Conservation (phyloP, 2,888 invertebrate genomes). For the Scaptodrosophila latifasciaeformis region DNA sequence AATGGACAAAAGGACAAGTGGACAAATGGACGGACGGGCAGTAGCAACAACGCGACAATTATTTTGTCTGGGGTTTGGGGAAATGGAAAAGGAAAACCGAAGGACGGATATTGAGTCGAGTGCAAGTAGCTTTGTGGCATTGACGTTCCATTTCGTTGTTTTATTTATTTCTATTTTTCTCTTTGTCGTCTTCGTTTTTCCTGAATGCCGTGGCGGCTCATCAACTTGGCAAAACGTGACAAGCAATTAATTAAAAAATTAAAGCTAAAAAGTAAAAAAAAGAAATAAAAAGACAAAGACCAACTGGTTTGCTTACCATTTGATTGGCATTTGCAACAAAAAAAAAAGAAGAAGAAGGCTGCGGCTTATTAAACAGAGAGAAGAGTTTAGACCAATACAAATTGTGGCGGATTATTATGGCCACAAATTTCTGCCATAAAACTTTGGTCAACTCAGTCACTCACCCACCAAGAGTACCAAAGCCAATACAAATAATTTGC, state of each 20-base stretch:
- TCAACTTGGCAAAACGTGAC: slow-evolving; percentile 53
- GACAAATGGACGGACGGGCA: neutral
- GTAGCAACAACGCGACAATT: slow-evolving; percentile 48
- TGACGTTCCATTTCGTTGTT: slow-evolving; percentile 55
- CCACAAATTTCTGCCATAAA: slow-evolving; percentile 32
- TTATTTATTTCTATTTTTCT: too few species aligned
- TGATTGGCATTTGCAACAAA: slow-evolving; percentile 9
- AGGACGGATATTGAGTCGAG: slow-evolving; percentile 30
- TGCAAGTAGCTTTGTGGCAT: slow-evolving; percentile 8
- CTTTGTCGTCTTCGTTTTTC: too few species aligned
- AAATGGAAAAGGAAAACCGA: too few species aligned
- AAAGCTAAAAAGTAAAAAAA: slow-evolving; percentile 30
- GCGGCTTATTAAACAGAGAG: too few species aligned
- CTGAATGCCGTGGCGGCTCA: slow-evolving; percentile 28
- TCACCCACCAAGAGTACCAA: slow-evolving; percentile 23
- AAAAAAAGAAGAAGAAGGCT: too few species aligned
- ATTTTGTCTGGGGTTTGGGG: slow-evolving; percentile 29
- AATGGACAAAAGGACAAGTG: too few species aligned
- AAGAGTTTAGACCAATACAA: slow-evolving; percentile 9
- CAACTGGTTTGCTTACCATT: slow-evolving; percentile 21
- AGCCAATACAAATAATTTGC: slow-evolving; percentile 52
- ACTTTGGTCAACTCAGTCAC: too few species aligned
- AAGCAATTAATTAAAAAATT: slow-evolving; percentile 67
- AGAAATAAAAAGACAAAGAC: slow-evolving; percentile 11
- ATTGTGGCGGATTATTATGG: slow-evolving; percentile 23